Conservation (phyloP, 2,888 invertebrate species). For the Odontothrips loti region DNA sequence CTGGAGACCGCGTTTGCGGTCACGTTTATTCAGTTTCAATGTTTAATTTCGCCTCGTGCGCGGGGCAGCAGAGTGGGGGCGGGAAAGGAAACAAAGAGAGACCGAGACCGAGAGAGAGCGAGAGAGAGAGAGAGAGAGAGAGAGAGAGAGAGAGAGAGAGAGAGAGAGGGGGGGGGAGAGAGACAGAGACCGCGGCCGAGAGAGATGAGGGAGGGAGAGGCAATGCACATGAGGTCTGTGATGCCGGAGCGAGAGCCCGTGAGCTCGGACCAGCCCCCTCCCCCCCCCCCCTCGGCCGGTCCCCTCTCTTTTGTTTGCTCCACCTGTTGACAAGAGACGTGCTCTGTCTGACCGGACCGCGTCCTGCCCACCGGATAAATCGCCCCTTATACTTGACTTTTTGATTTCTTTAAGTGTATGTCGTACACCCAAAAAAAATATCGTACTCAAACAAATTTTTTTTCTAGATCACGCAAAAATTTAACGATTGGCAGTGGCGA, state of each 20-base stretch:
- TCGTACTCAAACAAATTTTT: too few relatives aligned
- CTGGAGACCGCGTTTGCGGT: neutral
- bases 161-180: neutral
- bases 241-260: neutral
- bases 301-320: neutral
- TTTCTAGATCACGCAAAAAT: too few relatives aligned
- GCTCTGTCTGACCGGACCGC: too few relatives aligned
- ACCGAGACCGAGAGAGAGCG: neutral
- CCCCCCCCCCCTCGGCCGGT: too few relatives aligned
- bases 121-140: neutral
- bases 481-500: too few relatives aligned
- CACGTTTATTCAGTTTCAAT: conserved; percentile 11
- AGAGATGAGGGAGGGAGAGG: neutral
- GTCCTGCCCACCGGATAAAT: too few relatives aligned
- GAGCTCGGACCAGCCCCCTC: neutral
- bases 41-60: neutral
- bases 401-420: too few relatives aligned
- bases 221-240: neutral
- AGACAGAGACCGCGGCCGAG: neutral
- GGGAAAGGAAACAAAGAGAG: neutral
- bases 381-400: too few relatives aligned
- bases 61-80: neutral
- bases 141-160: neutral
- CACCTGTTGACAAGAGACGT: neutral
- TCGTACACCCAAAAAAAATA: too few relatives aligned